phyloP scores from a whole-genome alignment of 2,888 invertebrate genomes.

The Galeruca laticollis region DNA sequence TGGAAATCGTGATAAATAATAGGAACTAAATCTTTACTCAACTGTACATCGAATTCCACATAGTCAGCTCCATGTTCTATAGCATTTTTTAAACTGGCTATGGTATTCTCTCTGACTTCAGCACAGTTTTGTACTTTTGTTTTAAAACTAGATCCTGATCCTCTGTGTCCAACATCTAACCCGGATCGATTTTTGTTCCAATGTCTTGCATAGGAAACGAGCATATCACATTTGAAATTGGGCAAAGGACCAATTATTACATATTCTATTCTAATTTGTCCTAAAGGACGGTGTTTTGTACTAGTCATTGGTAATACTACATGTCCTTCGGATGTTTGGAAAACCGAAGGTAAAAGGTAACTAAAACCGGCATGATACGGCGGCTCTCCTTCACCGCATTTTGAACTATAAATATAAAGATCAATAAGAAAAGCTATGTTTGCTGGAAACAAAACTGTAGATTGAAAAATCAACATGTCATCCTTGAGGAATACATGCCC shows the following conservation, averaged over 20 bases:
- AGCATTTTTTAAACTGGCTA: slow-evolving; percentile 93
- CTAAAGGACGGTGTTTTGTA: slow-evolving; percentile 87
- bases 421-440: slow-evolving; percentile 87
- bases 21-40: slow-evolving; percentile 94
- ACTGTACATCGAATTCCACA: slow-evolving; percentile 98
- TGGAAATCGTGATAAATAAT: slow-evolving; percentile 98
- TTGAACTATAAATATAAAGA: slow-evolving; percentile 81
- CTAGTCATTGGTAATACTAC: slow-evolving; percentile 90
- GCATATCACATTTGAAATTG: slow-evolving; percentile 78
- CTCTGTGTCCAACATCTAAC: slow-evolving; percentile 95
- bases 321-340: slow-evolving; percentile 82
- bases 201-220: slow-evolving; percentile 83
- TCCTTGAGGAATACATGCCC: slow-evolving; percentile 80
- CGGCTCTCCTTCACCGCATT: slow-evolving; percentile 73
- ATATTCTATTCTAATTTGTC: slow-evolving; percentile 78
- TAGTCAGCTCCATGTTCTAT: slow-evolving; percentile 95
- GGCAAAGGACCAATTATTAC: slow-evolving; percentile 75
- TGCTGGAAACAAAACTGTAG: slow-evolving; percentile 79
- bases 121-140: slow-evolving; percentile 74
- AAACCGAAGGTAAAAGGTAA: slow-evolving; percentile 87
- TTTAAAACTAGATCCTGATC: slow-evolving; percentile 93
- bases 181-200: slow-evolving; percentile 91
- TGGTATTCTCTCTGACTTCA: slow-evolving; percentile 94
- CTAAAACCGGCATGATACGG: slow-evolving; percentile 91
- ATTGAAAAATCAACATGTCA: slow-evolving; percentile 84